These are phyloP conservation scores for Blastomussa wellsi DNA, from an alignment of 92 coral and sea anemone genomes.

Conservation along the genomic window DNA sequence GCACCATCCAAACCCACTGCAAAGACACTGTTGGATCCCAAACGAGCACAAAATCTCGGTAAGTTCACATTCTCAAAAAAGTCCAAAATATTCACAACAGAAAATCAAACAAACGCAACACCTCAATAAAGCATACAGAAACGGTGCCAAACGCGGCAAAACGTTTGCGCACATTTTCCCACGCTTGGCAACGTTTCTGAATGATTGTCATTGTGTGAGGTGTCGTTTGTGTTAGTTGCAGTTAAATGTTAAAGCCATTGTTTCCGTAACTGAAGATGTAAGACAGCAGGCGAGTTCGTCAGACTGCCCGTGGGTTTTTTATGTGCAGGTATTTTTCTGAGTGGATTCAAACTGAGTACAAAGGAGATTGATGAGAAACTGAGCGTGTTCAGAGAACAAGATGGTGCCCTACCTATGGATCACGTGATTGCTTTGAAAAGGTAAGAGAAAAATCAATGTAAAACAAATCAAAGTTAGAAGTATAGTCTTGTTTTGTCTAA, in stretches of 20 bases:
- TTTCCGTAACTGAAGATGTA: neutral
- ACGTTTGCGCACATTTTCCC: neutral
- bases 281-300: neutral
- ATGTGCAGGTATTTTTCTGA: conserved; percentile 81
- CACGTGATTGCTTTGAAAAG: conserved; percentile 94
- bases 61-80: conserved; percentile 4
- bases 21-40: conserved; percentile 86
- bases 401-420: conserved; percentile 93
- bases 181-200: neutral
- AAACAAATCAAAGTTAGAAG: no score
- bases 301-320: neutral
- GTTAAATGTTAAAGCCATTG: no score
- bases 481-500: neutral
- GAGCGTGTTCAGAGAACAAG: conserved; percentile 81
- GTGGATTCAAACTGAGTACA: conserved; percentile 86
- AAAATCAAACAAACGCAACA: no score
- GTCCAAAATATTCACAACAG: neutral
- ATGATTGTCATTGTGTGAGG: neutral
- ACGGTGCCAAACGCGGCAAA: neutral
- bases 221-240: neutral
- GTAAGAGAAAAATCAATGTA: conserved; percentile 33
- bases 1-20: conserved; percentile 72
- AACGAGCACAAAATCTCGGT: conserved; percentile 97
- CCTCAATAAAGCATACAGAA: no score
- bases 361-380: conserved; percentile 84